Percentiles rank a stretch among this genome's conserved stretches.
Evolutionary conservation across 2,113 vertebrate genomes (phyloP).

Genomic region (Apteryx mantelli): DNA sequence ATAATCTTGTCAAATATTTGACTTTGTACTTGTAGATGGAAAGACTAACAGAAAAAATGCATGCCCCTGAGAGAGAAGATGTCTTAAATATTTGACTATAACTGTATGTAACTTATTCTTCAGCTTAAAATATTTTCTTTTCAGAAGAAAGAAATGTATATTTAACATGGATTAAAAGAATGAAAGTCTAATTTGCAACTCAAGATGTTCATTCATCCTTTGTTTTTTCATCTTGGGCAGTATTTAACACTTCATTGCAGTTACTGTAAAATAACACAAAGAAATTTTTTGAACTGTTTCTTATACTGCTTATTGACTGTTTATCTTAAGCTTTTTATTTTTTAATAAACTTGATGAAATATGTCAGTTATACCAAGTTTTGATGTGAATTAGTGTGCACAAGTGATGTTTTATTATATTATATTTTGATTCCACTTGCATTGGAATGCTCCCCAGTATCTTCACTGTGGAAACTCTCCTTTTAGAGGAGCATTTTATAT

Average conservation of each 20-base stretch:
- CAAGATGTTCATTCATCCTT: neutral
- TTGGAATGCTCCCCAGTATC: neutral
- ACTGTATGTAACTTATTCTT: conserved; percentile 5
- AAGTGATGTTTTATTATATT: neutral
- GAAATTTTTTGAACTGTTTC: neutral
- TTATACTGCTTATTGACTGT: neutral
- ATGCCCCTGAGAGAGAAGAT: neutral
- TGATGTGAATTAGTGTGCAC: neutral
- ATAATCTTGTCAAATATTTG: neutral
- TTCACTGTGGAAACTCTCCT: neutral
- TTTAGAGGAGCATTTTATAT: neutral
- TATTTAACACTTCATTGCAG: neutral
- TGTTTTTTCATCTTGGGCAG: neutral
- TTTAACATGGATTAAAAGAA: conserved; percentile 14
- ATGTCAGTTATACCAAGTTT: neutral
- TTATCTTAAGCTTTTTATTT: neutral
- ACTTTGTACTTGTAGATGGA: neutral
- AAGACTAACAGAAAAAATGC: neutral
- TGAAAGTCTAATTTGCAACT: neutral
- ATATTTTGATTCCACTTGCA: neutral
- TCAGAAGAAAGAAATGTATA: neutral
- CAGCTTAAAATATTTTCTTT: conserved; percentile 13
- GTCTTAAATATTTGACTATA: neutral
- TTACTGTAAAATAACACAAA: neutral
- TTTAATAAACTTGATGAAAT: neutral